These are phyloP conservation scores for Litoditis marina DNA, from an alignment of 2,888 invertebrate species.

Conservation along the genomic window DNA sequence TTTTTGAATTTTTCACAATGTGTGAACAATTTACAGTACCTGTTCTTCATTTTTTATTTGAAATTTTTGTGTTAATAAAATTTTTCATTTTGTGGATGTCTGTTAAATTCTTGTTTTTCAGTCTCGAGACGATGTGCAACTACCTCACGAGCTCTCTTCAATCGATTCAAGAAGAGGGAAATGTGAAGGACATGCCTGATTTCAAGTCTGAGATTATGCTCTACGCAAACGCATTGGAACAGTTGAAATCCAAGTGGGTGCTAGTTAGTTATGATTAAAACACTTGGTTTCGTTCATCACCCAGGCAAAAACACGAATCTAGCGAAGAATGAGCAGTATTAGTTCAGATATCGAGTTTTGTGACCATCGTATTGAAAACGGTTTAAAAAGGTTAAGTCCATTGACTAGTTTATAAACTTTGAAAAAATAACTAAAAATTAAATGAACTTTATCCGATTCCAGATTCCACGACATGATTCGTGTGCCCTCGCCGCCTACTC, in stretches of 20 bases:
- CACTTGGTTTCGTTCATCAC: no score
- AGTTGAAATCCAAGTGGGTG: constrained; percentile 27
- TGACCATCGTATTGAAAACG: no score
- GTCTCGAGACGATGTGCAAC: constrained; percentile 50
- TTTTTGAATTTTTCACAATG: no score
- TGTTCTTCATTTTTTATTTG: no score
- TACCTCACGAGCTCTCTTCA: constrained; percentile 35
- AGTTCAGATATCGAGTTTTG: no score
- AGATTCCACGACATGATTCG: constrained; percentile 23
- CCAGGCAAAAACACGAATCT: no score
- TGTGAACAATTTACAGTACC: no score
- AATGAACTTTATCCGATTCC: neutral
- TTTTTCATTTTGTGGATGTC: neutral
- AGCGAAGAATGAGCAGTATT: no score
- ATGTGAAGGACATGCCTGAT: constrained; percentile 27
- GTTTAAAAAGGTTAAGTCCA: no score
- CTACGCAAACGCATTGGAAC: constrained; percentile 40
- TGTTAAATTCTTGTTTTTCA: constrained; percentile 2
- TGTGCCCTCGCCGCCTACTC: constrained; percentile 28
- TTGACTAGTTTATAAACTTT: neutral
- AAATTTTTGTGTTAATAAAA: no score
- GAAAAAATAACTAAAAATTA: neutral
- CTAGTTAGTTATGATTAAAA: no score
- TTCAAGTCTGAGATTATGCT: constrained; percentile 40
- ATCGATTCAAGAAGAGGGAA: constrained; percentile 28